Percentiles rank a stretch among this genome's conserved stretches.
These are phyloP conservation scores for Thyatira batis DNA, from an alignment of 2,888 invertebrate species.

Conservation along the genomic window DNA sequence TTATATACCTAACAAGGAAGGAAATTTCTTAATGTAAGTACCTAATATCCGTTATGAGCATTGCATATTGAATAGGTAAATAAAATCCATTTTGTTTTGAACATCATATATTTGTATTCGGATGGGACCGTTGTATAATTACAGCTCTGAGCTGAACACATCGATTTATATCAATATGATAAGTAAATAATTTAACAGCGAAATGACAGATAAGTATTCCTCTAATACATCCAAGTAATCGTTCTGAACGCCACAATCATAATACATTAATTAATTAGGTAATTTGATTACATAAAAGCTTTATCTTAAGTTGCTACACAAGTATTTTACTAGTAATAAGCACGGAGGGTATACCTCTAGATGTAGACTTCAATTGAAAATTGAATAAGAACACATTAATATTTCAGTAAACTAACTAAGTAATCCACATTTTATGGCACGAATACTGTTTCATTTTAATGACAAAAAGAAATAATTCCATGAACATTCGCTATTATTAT, in stretches of 20 bases:
- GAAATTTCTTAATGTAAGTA: too few species aligned
- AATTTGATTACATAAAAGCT: slow-evolving; percentile 48
- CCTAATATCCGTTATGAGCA: too few species aligned
- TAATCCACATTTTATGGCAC: slow-evolving; percentile 18
- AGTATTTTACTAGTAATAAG: slow-evolving; percentile 9
- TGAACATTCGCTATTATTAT: background rate
- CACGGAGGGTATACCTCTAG: slow-evolving; percentile 31
- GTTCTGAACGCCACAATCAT: slow-evolving; percentile 54
- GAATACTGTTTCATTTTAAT: background rate
- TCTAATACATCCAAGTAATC: slow-evolving; percentile 33
- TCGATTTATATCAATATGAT: slow-evolving; percentile 33
- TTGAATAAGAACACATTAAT: background rate
- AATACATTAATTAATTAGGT: slow-evolving; percentile 33
- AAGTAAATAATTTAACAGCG: slow-evolving; percentile 17
- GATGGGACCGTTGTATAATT: slow-evolving; percentile 37
- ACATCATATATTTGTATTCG: slow-evolving; percentile 58
- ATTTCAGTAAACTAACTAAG: slow-evolving; percentile 16
- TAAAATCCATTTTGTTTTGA: slow-evolving; percentile 24
- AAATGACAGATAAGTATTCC: slow-evolving; percentile 8
- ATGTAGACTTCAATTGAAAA: background rate
- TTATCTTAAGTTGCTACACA: slow-evolving; percentile 28
- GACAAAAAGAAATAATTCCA: background rate
- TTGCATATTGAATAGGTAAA: slow-evolving; percentile 5
- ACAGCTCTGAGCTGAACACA: slow-evolving; percentile 71
- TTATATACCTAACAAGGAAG: too few species aligned